These are phyloP conservation scores for human DNA, from an alignment of 2,113 vertebrate species.

Conservation along the genomic window GRCh38 chr4:6365501-6366000, in stretches of 20 bases:
- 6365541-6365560: not conserved
- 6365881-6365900: not conserved
- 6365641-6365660: not conserved
- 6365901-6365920: not conserved
- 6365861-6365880: not conserved
- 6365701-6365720: not conserved
- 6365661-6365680: accelerated
- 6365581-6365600: not conserved
- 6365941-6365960: not conserved
- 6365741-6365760: not conserved
- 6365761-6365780: not conserved
- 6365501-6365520: accelerated
- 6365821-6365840: not conserved
- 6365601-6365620: not conserved
- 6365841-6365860: not conserved
- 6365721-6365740: not conserved
- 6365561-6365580: not conserved
- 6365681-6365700: not conserved
- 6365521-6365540: not conserved
- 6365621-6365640: accelerated
- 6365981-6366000: not conserved
- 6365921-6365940: not conserved
- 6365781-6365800: not conserved
- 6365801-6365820: not conserved
- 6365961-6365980: accelerated